Evolutionary conservation across 1,140 invertebrate genomes (phyloP).

Genomic region (Metopolophium dirhodum): DNA sequence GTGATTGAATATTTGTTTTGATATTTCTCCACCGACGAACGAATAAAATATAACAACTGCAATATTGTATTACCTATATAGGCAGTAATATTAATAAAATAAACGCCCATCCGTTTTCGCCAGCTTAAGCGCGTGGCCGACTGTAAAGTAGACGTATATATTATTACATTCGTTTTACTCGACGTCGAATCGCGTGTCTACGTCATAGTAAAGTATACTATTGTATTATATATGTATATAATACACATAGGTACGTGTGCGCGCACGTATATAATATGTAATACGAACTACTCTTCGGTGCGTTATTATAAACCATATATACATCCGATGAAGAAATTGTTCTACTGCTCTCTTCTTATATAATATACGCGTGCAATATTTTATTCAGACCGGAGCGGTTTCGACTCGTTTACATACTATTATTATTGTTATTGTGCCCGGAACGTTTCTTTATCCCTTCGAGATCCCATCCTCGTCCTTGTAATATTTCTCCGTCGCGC

Average conservation of each 20-base stretch:
- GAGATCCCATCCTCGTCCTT: background rate
- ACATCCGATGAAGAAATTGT: background rate
- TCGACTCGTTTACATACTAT: conserved; percentile 35
- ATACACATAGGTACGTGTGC: background rate
- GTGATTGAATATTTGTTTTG: background rate
- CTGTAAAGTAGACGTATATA: background rate
- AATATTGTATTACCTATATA: no score
- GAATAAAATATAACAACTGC: background rate
- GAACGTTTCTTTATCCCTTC: background rate
- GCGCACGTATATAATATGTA: background rate
- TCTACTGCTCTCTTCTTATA: background rate
- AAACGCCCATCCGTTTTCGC: background rate
- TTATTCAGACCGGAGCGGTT: conserved; percentile 39
- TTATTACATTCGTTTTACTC: background rate
- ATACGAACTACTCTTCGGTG: background rate
- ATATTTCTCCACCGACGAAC: background rate
- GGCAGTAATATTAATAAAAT: background rate
- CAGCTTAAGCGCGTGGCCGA: background rate
- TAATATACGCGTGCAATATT: background rate
- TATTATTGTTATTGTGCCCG: background rate
- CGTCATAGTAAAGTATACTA: background rate
- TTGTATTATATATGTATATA: no score
- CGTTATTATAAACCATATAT: conserved; percentile 3
- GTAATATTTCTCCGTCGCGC: background rate
- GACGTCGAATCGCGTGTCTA: background rate